Base-by-base conservation (phyloP, 2,113 vertebrate genomes). In the Ardeotis arabs region DNA sequence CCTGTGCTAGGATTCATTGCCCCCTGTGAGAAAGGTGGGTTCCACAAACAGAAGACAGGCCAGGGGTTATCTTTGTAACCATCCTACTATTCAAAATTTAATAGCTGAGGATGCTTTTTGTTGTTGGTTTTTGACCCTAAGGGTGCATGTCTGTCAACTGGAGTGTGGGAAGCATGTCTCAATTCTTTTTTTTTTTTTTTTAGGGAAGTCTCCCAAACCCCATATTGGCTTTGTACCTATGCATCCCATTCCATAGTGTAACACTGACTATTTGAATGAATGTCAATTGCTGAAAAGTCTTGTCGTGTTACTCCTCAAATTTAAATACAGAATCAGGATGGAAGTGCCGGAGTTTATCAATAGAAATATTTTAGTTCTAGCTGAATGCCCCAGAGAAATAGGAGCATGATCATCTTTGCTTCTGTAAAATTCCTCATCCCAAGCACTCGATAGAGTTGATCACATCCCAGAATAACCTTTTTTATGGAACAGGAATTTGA, bases 171-270 rank as follows among this genome's bases (percentile, higher is more conserved):
- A 72, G 2, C 5, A 74, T 39, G 18, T 14, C 5, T 58, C 29
- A 8, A 17, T 33, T 84, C 41, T 44, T 52, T 14, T 25, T 12
- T 33, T 18, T 2, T 2, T 1, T n/a, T 80, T 29, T 18, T 64
- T 17, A 12, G 17, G 22, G 4, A 0, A n/a, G 67, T 44, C 41
- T 44, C 41, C 41, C 41, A 55, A 17, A 2, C 0, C 2, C 6
- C 11, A 9, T 49, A 6, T n/a, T 90, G 47, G 1, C 21, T 72
- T 92, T 95, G 49, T 89, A 56, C 6, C 10, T 72, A 17, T 14
- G 49, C 2, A 5, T 49, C 66, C 29, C 7, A 15, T 78, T 68
- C 41, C 19, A 23, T 45, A 27, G 9, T 27, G 4, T 35, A 77
- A 69, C 18, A 59, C 45, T 33, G 35, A 33, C 9, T 17, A 3